phyloP scores from a whole-genome alignment of 2,113 vertebrate species.

The Pterophyllum scalare region DNA sequence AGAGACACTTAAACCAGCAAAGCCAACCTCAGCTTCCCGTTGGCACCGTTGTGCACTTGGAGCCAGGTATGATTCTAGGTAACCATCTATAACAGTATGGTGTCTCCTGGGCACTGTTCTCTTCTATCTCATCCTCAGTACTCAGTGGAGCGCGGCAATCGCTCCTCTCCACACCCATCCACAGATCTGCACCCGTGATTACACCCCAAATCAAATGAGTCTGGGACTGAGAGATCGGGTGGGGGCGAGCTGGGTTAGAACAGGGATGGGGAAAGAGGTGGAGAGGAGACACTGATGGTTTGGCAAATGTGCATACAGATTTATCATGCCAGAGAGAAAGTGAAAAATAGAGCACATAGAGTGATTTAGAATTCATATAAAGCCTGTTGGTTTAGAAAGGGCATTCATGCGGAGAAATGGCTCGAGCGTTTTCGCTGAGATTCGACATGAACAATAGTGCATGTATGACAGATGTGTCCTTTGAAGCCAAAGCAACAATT shows the following conservation, averaged over 20 bases:
- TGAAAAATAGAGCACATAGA: constrained; percentile 25
- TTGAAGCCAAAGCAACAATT: constrained; percentile 4
- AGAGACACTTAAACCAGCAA: constrained; percentile 33
- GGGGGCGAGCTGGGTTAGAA: not conserved
- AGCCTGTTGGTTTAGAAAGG: constrained; percentile 58
- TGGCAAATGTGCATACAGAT: constrained; percentile 70
- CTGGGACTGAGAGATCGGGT: constrained; percentile 55
- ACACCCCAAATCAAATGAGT: constrained; percentile 73
- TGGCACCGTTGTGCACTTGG: constrained; percentile 33
- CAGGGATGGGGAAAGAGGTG: not conserved
- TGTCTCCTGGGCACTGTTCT: constrained; percentile 55
- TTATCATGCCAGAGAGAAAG: constrained; percentile 55
- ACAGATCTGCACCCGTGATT: constrained; percentile 75
- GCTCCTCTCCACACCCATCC: constrained; percentile 64
- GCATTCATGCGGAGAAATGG: constrained; percentile 53
- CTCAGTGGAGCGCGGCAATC: constrained; percentile 69
- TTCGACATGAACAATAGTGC: constrained; percentile 38
- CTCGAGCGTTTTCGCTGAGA: constrained; percentile 17
- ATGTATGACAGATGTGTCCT: constrained; percentile 15
- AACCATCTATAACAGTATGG: constrained; percentile 50
- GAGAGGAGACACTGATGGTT: constrained; percentile 34
- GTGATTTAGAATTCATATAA: constrained; percentile 56
- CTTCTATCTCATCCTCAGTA: constrained; percentile 64
- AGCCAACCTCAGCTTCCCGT: constrained; percentile 33
- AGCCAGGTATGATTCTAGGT: constrained; percentile 42